Evolutionary conservation across 2,888 invertebrate species (phyloP).

Genomic region (Cephus pulcher): DNA sequence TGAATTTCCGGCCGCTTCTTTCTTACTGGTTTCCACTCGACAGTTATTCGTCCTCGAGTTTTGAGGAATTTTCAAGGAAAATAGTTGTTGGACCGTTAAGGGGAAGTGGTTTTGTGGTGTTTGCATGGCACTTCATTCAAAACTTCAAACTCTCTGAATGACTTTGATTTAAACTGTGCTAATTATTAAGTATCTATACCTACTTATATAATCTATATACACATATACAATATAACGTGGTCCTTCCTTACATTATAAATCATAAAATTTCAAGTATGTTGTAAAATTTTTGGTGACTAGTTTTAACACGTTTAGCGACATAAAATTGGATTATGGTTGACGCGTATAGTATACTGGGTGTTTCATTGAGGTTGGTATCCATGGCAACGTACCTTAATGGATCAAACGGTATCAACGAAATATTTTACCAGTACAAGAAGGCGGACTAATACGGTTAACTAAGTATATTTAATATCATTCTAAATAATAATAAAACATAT

Average conservation of each 20-base stretch:
- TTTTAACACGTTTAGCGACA: not conserved
- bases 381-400: conserved; percentile 37
- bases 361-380: conserved; percentile 26
- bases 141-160: not conserved
- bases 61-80: not conserved
- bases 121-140: not conserved
- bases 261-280: not conserved
- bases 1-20: conserved; percentile 20
- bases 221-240: not conserved
- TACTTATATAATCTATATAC: not conserved
- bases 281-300: not conserved
- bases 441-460: not conserved
- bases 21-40: not conserved
- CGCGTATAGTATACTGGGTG: not conserved
- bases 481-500: not conserved
- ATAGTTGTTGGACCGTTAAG: not conserved
- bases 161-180: not conserved
- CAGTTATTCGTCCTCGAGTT: not conserved
- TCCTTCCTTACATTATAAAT: not conserved
- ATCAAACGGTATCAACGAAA: conserved; percentile 39
- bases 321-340: not conserved
- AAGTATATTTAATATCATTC: not conserved
- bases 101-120: not conserved
- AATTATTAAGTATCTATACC: not conserved
- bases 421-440: not conserved